Evolutionary conservation across 2,113 vertebrate species (phyloP).

Genomic region (Promerops cafer): DNA sequence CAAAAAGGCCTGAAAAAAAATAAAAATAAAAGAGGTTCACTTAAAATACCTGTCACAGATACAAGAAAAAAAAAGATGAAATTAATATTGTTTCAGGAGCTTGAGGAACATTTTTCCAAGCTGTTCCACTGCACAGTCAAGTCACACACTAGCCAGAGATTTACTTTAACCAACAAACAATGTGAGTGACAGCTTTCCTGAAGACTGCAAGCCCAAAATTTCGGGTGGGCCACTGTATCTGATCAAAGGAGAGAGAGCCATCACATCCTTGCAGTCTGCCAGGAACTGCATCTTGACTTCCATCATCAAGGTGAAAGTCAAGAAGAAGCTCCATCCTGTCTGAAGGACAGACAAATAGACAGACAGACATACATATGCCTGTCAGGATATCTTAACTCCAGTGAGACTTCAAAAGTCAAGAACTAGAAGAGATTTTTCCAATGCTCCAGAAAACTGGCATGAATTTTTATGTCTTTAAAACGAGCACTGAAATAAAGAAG

Average conservation of each 20-base stretch:
- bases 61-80: not conserved
- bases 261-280: rapidly evolving
- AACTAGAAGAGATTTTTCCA: not conserved
- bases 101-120: not conserved
- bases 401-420: not conserved
- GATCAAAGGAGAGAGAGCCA: not conserved
- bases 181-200: not conserved
- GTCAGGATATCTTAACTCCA: not conserved
- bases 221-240: rapidly evolving
- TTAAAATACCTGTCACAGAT: not conserved
- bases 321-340: not conserved
- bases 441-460: not conserved
- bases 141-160: not conserved
- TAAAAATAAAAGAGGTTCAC: not conserved
- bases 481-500: not conserved
- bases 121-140: not conserved
- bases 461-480: not conserved
- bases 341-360: not conserved
- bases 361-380: not conserved
- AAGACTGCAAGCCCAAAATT: not conserved
- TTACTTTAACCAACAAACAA: not conserved
- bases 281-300: not conserved
- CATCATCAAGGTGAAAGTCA: not conserved
- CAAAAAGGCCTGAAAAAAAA: not conserved
- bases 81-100: not conserved